Conservation (phyloP, 1,140 invertebrate genomes). For the Drosophila trapezifrons region DNA sequence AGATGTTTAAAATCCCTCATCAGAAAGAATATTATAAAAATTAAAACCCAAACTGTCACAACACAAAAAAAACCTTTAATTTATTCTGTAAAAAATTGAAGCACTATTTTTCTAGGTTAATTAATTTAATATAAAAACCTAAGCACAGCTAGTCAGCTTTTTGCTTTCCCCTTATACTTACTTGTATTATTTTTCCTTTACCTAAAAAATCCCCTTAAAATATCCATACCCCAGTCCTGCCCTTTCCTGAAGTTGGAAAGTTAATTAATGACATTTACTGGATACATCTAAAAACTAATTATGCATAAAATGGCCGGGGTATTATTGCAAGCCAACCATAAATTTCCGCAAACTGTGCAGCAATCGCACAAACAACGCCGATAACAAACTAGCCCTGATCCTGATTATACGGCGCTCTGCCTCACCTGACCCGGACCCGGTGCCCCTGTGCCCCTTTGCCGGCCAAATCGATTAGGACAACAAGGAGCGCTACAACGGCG, state of each 20-base stretch:
- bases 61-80: too few relatives aligned
- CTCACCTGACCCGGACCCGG: constrained; percentile 36
- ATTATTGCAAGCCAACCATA: constrained; percentile 80
- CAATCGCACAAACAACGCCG: constrained; percentile 71
- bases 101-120: too few relatives aligned
- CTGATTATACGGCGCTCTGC: constrained; percentile 41
- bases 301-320: constrained; percentile 78
- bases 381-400: constrained; percentile 66
- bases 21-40: too few relatives aligned
- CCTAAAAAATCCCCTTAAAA: background rate
- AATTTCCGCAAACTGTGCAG: constrained; percentile 73
- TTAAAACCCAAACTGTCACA: too few relatives aligned
- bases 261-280: constrained; percentile 78
- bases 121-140: too few relatives aligned
- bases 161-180: too few relatives aligned
- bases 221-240: background rate
- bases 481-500: constrained; percentile 76
- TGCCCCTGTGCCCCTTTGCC: constrained; percentile 20
- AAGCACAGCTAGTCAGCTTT: background rate
- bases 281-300: constrained; percentile 80
- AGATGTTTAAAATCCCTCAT: too few relatives aligned
- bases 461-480: constrained; percentile 79
- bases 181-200: background rate
- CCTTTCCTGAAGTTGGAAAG: constrained; percentile 42
- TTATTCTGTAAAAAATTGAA: too few relatives aligned